Conservation (phyloP, 2,888 invertebrate genomes). For the Serrognathus titanus region DNA sequence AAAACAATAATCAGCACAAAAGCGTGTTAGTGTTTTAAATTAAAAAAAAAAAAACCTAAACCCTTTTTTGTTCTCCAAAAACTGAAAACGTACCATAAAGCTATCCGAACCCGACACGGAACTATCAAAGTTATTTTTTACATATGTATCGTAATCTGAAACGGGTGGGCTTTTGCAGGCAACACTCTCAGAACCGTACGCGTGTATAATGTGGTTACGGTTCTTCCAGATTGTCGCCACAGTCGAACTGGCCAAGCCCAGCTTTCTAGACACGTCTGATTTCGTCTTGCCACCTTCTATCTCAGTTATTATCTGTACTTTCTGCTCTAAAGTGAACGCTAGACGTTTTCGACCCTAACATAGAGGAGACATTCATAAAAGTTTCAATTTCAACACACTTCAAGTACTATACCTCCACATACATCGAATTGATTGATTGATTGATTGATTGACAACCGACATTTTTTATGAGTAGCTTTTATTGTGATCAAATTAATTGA, state of each 20-base stretch:
- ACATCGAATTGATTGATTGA: too few relatives aligned
- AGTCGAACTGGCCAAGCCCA: conserved; percentile 56
- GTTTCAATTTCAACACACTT: too few relatives aligned
- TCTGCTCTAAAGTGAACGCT: conserved; percentile 59
- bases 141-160: background rate
- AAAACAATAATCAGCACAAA: too few relatives aligned
- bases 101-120: background rate
- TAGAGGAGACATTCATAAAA: too few relatives aligned
- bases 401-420: conserved; percentile 31
- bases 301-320: conserved; percentile 59
- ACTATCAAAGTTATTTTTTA: conserved; percentile 2
- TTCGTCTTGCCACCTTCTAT: conserved; percentile 58
- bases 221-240: conserved; percentile 59
- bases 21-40: background rate
- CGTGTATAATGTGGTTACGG: conserved; percentile 51
- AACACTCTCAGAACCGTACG: conserved; percentile 36
- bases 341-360: conserved; percentile 57
- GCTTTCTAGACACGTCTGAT: conserved; percentile 56
- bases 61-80: background rate
- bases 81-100: conserved; percentile 1
- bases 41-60: background rate
- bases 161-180: background rate
- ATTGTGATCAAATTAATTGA: too few relatives aligned
- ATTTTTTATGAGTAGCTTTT: too few relatives aligned
- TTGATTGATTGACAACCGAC: too few relatives aligned